Conservation (phyloP, 2,888 invertebrate species). For the Polyploca ridens region DNA sequence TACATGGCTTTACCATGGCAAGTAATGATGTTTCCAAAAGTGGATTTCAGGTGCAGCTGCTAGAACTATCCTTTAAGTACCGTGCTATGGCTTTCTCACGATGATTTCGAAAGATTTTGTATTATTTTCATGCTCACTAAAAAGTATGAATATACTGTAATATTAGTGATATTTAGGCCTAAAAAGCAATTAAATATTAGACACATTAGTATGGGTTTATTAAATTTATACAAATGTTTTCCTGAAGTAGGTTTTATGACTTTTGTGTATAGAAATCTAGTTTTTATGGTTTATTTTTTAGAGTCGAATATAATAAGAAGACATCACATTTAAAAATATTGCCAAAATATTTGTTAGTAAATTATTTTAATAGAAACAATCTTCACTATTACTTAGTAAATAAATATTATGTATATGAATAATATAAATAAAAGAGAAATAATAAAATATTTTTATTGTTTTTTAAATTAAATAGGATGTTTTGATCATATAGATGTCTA, state of each 20-base stretch:
- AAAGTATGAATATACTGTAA: too few relatives aligned
- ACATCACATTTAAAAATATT: background rate
- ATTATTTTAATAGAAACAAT: constrained; percentile 22
- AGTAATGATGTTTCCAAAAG: too few relatives aligned
- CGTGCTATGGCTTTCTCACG: too few relatives aligned
- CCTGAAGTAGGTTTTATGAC: background rate
- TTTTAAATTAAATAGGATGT: background rate
- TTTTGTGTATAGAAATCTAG: background rate
- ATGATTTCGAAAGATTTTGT: too few relatives aligned
- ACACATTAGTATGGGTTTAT: too few relatives aligned
- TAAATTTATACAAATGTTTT: background rate
- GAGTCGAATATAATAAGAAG: background rate
- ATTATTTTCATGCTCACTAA: too few relatives aligned
- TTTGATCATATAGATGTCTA: background rate
- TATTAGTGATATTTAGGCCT: too few relatives aligned
- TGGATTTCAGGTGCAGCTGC: too few relatives aligned
- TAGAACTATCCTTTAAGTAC: too few relatives aligned
- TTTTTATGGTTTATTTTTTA: background rate
- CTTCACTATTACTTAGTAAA: background rate
- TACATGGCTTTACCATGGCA: too few relatives aligned
- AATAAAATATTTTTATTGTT: background rate
- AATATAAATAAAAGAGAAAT: background rate
- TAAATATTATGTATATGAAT: background rate
- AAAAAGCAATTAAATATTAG: too few relatives aligned
- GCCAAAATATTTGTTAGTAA: constrained; percentile 6